Evolutionary conservation across 2,888 invertebrate species (phyloP), one percentile per base, ranked within the genome.

Genomic region (Diarsia rubi): DNA sequence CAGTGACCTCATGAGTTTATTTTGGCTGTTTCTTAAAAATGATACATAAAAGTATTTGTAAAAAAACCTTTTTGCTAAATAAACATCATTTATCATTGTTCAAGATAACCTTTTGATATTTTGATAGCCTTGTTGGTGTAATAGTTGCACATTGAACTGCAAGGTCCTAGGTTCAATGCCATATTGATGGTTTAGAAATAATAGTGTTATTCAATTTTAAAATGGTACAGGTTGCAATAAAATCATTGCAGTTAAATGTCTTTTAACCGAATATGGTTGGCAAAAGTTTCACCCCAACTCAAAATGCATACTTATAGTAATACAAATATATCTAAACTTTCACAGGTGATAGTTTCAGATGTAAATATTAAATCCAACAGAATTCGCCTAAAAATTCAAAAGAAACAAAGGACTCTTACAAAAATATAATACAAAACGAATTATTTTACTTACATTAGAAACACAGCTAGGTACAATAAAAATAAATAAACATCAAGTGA

Each of bases 401-500:
- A 27, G 11, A 75, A 64, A 75, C 31, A 45, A 64, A 31, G 24
- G 19, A 24, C 5, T 27, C 49, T 79, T 44, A 45, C 24, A 57
- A 5, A 45, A 52, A 37, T 80, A 27, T 70, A 70, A 57, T 67
- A 64, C n/a, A 65, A 57, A 59, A 31, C 1, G 12, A 57, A 45
- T 64, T 69, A 80, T 12, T 68, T 54, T 47, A 52, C 57, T 59
- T 44, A 54, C 9, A 66, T 44, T 70, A 37, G 2, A 64, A 12
- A 54, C 60, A 67, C 45, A 49, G 4, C 21, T 31, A 49, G 4
- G 19, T 31, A n/a, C 14, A 62, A 42, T n/a, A 62, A n/a, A n/a
- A n/a, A n/a, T n/a, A n/a, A 62, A 52, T 5, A 37, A 27, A 42
- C 5, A 45, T 69, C 42, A 96, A 67, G 92, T 92, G 85, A 98